Percentiles rank a stretch among this genome's conserved stretches.
Conservation (phyloP, 2,113 vertebrate species). For the Hippocampus mohnikei region DNA sequence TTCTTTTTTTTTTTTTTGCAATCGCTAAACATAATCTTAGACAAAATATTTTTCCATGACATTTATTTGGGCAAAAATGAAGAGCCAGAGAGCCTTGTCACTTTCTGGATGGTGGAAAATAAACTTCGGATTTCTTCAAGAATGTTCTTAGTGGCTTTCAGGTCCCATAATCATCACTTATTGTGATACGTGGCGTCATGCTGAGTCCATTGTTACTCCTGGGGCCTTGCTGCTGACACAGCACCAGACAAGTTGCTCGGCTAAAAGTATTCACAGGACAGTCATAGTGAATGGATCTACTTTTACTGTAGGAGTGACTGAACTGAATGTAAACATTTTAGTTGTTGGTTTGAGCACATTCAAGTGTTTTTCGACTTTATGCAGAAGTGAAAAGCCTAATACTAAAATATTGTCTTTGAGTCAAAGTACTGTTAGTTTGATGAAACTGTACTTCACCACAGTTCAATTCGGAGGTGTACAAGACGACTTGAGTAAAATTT, state of each 20-base stretch:
- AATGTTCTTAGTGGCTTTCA: constrained; percentile 47
- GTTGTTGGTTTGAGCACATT: not conserved
- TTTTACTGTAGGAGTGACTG: not conserved
- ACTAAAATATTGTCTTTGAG: not conserved
- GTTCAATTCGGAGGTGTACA: not conserved
- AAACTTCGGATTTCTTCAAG: constrained; percentile 47
- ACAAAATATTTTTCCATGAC: constrained; percentile 32
- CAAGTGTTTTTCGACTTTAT: not conserved
- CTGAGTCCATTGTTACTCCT: constrained; percentile 50
- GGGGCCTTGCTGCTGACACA: constrained; percentile 36
- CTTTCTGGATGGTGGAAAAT: constrained; percentile 20
- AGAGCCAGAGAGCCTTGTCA: not conserved
- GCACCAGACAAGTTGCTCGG: not conserved
- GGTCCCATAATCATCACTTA: constrained; percentile 49
- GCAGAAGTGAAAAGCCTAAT: not conserved
- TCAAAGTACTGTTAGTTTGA: not conserved
- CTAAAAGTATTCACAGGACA: not conserved
- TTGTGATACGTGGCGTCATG: constrained; percentile 43
- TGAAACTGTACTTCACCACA: not conserved
- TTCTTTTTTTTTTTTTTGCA: constrained; percentile 42
- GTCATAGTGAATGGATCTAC: too few species aligned
- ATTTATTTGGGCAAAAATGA: constrained; percentile 15
- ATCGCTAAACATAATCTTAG: constrained; percentile 27
- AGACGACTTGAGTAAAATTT: too few species aligned
- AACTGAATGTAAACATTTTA: not conserved